Percentiles rank a stretch among this genome's conserved stretches.
These are phyloP conservation scores for Monoplex corrugatus DNA, from an alignment of 2,888 invertebrate species.

Conservation along the genomic window DNA sequence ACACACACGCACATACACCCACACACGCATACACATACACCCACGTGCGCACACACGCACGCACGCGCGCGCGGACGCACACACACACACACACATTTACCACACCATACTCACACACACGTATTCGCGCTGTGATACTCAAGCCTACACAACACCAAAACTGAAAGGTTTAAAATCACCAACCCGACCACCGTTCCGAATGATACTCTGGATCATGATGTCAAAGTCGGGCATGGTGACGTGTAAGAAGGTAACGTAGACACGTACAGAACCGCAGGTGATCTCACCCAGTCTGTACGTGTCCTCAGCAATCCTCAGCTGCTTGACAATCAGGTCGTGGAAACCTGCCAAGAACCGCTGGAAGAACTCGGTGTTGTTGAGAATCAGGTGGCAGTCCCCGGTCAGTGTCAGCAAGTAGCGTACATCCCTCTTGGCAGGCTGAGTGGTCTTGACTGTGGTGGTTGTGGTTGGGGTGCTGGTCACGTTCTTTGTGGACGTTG, in stretches of 20 bases:
- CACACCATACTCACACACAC: neutral
- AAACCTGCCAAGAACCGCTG: constrained; percentile 61
- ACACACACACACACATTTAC: neutral
- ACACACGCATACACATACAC: neutral
- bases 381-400: constrained; percentile 55
- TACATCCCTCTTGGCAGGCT: neutral
- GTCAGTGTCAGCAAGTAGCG: constrained; percentile 52
- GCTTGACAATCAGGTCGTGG: constrained; percentile 52
- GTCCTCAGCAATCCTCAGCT: constrained; percentile 52
- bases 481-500: neutral
- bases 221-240: constrained; percentile 48
- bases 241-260: constrained; percentile 53
- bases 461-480: neutral
- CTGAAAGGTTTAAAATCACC: neutral
- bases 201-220: constrained; percentile 18
- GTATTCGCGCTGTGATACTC: neutral
- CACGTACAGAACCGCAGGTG: constrained; percentile 53
- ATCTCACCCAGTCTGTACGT: constrained; percentile 57
- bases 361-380: constrained; percentile 53
- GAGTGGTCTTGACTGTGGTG: neutral
- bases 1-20: neutral
- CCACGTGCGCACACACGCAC: neutral
- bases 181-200: constrained; percentile 33
- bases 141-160: too few species aligned
- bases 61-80: neutral